Conservation (phyloP, 2,797 vertebrate species). For the Muscicapa striata region DNA sequence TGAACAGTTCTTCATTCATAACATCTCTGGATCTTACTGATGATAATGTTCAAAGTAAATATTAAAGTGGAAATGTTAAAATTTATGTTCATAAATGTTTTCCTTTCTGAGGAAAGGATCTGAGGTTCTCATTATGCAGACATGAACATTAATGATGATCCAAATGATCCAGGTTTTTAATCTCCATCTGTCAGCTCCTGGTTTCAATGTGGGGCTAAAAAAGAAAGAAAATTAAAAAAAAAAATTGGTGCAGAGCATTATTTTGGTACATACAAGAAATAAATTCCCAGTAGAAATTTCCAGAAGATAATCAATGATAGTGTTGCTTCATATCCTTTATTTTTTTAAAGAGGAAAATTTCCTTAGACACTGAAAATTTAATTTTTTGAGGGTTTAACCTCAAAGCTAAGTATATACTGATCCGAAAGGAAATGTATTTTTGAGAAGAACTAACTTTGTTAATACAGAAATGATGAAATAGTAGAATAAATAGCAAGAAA, state of each 20-base stretch:
- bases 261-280: background rate
- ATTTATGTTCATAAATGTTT: background rate
- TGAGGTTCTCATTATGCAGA: background rate
- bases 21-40: too few species aligned
- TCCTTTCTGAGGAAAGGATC: background rate
- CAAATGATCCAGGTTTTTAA: background rate
- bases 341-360: background rate
- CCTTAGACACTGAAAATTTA: background rate
- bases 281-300: background rate
- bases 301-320: background rate
- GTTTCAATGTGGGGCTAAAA: background rate
- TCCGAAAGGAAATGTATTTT: background rate
- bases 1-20: too few species aligned
- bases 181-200: background rate
- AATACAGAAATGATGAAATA: background rate
- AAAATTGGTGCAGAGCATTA: background rate
- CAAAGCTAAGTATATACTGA: background rate
- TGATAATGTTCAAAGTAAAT: background rate
- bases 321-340: background rate
- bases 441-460: background rate
- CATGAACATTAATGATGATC: background rate
- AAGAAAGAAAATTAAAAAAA: background rate
- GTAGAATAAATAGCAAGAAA: background rate
- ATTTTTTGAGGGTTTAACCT: background rate
- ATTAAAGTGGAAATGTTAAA: conserved; percentile 21